Evolutionary conservation across 1,140 invertebrate genomes (phyloP), one percentile per base, ranked within the genome.

Genomic region (Myzus persicae): DNA sequence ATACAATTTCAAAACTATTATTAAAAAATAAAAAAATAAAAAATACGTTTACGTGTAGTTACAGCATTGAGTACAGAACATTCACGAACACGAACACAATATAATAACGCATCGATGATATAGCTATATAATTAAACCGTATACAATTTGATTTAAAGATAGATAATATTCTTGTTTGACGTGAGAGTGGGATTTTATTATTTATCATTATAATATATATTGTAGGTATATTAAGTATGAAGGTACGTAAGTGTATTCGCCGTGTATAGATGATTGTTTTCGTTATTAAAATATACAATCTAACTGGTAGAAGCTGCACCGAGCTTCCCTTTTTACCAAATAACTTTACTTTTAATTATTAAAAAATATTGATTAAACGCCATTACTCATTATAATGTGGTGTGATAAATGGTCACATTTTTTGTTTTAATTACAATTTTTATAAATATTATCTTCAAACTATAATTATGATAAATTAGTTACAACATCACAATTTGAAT

Each of bases 311-410:
- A 76, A n/a, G 59, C 59, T 22, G 26, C 22, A 38, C 14, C 20
- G 48, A 46, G 46, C 18, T 51, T 89, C 26, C 8, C n/a, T 89
- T 89, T 88, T 89, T 51, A 89, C 7, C 87, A 24, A 51, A 89
- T 51, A 51, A 89, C 87, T 89, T 36, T 89, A 89, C 87, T 51
- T 89, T 89, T 51, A 89, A 89, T 89, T 51, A 89, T 89, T 89
- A 51, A 51, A 88, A 88, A 48, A 89, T 89, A 88, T 89, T n/a
- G 87, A 89, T 89, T 89, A 51, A 89, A 89, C n/a, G 87, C 87
- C 46, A 51, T 89, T 38, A 89, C 46, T 89, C 20, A 48, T 51
- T 46, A 48, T 54, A 26, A 54, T 76, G n/a, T n/a, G 44, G 42
- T 48, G 24, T 88, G 44, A 44, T 44, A 88, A 88, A 88, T 44